Base-by-base conservation (phyloP, 1,140 invertebrate species). In the Trachelipus rathkii region DNA sequence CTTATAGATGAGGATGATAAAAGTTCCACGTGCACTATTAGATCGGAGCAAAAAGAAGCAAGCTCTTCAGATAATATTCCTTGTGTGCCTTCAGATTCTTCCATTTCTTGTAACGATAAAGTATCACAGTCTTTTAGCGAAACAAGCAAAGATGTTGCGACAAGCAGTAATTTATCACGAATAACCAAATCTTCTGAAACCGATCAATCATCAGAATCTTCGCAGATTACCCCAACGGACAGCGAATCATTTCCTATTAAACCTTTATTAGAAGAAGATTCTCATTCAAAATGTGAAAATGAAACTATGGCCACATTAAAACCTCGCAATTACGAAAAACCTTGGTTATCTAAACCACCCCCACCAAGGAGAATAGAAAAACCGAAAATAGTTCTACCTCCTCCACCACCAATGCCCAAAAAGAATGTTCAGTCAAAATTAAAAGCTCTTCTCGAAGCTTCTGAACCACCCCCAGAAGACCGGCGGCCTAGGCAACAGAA, bases 341-440 rank as follows among this genome's bases (percentile, higher is more conserved):
- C 79, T 15, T 81, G 79, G 79, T 44, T 81, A 45, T 74, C 79
- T 6, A 75, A 77, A 13, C 77, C 77, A 13, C 74, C 53, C 0
- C 66, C 76, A 44, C 70, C 73, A 10, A 73, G 76, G 60, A 78
- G 76, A 53, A 73, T 72, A 44, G 79, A 81, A 68, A 72, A 78
- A 45, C 66, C 73, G 11, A 75, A 77, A 15, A 76, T 73, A 50
- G 15, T 70, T 2, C 73, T 78, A n/a, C 75, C 72, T 7, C 79
- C 79, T 0, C 77, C 79, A 10, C 77, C 79, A 10, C 79, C 79
- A 15, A 78, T 78, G 72, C 79, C 79, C 9, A 81, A 81, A 69
- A 78, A 74, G n/a, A 81, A 81, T 69, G 79, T 81, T 15, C 77
- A 81, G 74, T 81, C 79, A 10, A 78, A 78, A 44, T 71, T 81